Percentiles rank a stretch among this genome's conserved stretches.
These are phyloP conservation scores for Saxidomus purpurata DNA, from an alignment of 1,140 invertebrate species.

Conservation along the genomic window DNA sequence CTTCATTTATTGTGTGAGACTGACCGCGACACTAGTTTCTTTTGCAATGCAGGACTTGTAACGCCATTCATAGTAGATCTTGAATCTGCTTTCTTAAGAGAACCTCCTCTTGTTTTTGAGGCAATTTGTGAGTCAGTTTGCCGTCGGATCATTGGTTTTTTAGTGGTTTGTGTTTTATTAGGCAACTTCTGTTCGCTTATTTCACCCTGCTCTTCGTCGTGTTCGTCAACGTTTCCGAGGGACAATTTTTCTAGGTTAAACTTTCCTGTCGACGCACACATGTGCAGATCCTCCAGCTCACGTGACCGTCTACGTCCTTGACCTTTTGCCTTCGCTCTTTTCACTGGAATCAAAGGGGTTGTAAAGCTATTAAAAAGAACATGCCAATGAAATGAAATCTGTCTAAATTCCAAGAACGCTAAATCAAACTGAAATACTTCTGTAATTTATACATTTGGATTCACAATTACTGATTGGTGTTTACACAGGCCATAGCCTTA, in stretches of 20 bases:
- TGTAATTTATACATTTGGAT: too few species aligned
- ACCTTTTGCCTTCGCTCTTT: slow-evolving; percentile 47
- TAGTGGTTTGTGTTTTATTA: neutral
- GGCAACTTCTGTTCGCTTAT: neutral
- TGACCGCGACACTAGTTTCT: slow-evolving; percentile 2
- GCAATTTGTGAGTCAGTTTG: slow-evolving; percentile 10
- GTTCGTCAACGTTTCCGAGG: neutral
- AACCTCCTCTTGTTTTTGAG: neutral
- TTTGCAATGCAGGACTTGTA: neutral
- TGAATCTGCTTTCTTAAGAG: slow-evolving; percentile 25
- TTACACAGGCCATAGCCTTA: too few species aligned
- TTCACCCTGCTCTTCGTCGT: neutral
- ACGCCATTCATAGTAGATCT: neutral
- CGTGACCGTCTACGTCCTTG: slow-evolving; percentile 53
- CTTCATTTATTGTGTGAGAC: slow-evolving; percentile 28
- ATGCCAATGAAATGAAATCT: too few species aligned
- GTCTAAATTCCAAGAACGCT: too few species aligned
- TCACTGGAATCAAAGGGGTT: neutral
- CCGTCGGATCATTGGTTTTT: slow-evolving; percentile 21
- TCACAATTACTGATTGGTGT: too few species aligned
- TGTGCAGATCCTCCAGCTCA: slow-evolving; percentile 59
- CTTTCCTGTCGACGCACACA: slow-evolving; percentile 60
- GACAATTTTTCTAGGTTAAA: slow-evolving; percentile 40
- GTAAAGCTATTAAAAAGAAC: too few species aligned
- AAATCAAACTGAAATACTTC: too few species aligned